phyloP scores from a whole-genome alignment of 2,797 vertebrate species.

The Hirundo rustica region DNA sequence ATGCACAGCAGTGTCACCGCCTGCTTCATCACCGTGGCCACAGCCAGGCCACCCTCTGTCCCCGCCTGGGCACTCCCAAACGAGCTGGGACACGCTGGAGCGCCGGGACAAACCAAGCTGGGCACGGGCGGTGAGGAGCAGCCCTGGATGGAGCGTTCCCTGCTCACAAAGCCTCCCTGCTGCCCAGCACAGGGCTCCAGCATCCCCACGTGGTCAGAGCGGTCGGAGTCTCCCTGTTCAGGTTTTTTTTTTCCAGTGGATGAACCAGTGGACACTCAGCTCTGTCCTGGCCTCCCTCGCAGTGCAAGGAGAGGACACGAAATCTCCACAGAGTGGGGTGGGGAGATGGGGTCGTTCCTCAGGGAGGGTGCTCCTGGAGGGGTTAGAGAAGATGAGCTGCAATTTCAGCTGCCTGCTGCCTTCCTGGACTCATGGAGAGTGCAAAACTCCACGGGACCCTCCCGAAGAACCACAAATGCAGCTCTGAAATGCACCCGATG shows the following conservation, averaged over 20 bases:
- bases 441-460: not conserved
- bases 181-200: conserved; percentile 6
- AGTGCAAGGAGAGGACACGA: not conserved
- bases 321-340: accelerated
- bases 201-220: conserved; percentile 44
- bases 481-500: accelerated
- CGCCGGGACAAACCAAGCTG: not conserved
- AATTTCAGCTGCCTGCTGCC: not conserved
- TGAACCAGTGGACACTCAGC: accelerated
- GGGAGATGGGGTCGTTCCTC: not conserved
- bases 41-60: not conserved
- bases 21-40: not conserved
- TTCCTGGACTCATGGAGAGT: accelerated
- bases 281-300: not conserved
- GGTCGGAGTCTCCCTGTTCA: accelerated
- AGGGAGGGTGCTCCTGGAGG: not conserved
- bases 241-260: not conserved
- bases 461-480: accelerated
- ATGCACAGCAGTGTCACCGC: accelerated
- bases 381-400: not conserved
- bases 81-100: accelerated
- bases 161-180: not conserved
- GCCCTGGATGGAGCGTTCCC: not conserved
- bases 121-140: not conserved
- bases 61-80: not conserved